These are phyloP conservation scores for Bombus sibiricus DNA, from an alignment of 1,140 invertebrate species.

Conservation along the genomic window DNA sequence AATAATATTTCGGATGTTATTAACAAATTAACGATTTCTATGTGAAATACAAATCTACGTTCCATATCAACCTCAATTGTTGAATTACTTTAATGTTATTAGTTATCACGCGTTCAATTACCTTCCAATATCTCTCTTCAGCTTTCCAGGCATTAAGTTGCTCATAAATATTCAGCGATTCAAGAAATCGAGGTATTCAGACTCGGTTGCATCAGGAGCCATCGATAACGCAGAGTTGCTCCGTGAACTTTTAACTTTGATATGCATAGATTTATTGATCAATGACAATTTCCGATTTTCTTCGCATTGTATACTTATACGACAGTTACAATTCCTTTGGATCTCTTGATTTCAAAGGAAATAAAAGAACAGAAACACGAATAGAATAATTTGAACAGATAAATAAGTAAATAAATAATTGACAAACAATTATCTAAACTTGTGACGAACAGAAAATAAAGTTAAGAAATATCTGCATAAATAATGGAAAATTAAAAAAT, in stretches of 20 bases:
- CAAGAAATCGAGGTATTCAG: neutral
- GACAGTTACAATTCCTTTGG: neutral
- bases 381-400: too few relatives aligned
- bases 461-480: too few relatives aligned
- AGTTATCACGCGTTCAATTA: neutral
- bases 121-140: neutral
- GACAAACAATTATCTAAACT: too few relatives aligned
- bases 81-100: neutral
- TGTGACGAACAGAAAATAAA: too few relatives aligned
- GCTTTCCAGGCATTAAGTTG: neutral
- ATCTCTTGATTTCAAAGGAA: too few relatives aligned
- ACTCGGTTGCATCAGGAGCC: neutral
- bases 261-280: neutral
- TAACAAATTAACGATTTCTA: neutral
- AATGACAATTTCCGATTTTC: neutral
- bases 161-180: constrained; percentile 4
- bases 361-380: too few relatives aligned
- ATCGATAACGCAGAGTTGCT: neutral
- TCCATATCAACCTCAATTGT: neutral
- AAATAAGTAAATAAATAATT: too few relatives aligned
- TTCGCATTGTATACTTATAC: neutral
- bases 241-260: neutral
- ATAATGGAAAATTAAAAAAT: too few relatives aligned
- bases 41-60: neutral
- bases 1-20: neutral